Evolutionary conservation across 1,140 invertebrate genomes (phyloP), one percentile per base, ranked within the genome.

Genomic region (Drosophila prosaltans): DNA sequence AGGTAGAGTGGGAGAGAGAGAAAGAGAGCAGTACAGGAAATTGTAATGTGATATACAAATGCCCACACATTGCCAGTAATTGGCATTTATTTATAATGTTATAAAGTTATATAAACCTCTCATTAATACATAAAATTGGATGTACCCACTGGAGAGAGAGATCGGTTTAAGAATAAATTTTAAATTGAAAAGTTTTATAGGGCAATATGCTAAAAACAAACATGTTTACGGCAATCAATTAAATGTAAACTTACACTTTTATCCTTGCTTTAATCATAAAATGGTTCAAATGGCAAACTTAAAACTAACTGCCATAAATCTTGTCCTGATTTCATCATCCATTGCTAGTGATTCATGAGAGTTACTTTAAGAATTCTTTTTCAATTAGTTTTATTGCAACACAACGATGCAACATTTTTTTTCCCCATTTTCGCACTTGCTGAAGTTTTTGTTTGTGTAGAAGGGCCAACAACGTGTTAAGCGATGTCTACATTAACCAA

Each of bases 1-100:
- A 39, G 36, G 16, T 51, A 75, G 7, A 4, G 9, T 10, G 24
- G 9, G 2, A 26, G 7, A 51, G 2, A 26, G 3, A 26, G 21
- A 51, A n/a, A n/a, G 21, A 51, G 24, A 8, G 32, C 0, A 7
- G 32, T 36, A 4, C 0, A 36, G 6, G 32, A 36, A 36, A 36
- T 6, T 36, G 32, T 36, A 36, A 4, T 36, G 32, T 36, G n/a
- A 16, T n/a, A 54, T 65, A 45, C 3, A 26, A 30, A 39, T 69
- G 58, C 72, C 67, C 16, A 64, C 65, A 54, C 45, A 26, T 26
- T 26, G 24, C 21, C 21, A 51, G 21, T 39, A 8, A 16, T 24
- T 55, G 60, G 74, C 39, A 58, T 63, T 74, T 45, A 58, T 59
- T 74, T 41, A 28, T 16, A 48, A 60, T 48, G 30, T 28, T 67